These are phyloP conservation scores for Sarcophaga bullata DNA, from an alignment of 1,140 invertebrate species.

Conservation along the genomic window DNA sequence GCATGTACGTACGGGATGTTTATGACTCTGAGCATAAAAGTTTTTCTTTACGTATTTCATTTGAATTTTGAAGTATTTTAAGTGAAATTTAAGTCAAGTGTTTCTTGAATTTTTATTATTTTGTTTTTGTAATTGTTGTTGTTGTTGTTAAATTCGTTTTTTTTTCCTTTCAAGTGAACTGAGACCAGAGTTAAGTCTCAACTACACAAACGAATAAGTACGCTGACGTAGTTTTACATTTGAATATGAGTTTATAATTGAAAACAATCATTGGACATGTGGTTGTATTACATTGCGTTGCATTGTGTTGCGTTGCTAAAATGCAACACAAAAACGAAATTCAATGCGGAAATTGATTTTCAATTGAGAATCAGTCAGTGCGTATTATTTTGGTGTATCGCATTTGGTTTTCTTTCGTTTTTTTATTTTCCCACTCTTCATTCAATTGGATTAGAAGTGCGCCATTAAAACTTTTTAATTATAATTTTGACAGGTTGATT, in stretches of 20 bases:
- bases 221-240: slow-evolving; percentile 18
- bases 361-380: not conserved
- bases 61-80: slow-evolving; percentile 2
- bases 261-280: slow-evolving; percentile 28
- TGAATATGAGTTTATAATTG: not conserved
- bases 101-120: slow-evolving; percentile 14
- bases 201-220: too few species aligned
- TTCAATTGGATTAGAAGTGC: not conserved
- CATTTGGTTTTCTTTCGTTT: not conserved
- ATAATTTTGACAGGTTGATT: not conserved
- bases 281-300: too few species aligned
- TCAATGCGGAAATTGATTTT: slow-evolving; percentile 36
- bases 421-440: not conserved
- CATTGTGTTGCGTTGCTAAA: not conserved
- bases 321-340: not conserved
- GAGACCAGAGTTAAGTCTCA: too few species aligned
- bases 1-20: not conserved
- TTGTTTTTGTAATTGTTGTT: slow-evolving; percentile 9
- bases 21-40: not conserved
- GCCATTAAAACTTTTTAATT: not conserved
- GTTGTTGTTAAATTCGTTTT: slow-evolving; percentile 6
- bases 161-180: not conserved
- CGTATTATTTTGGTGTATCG: too few species aligned
- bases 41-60: not conserved
- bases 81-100: slow-evolving; percentile 40